These are phyloP conservation scores for Geococcyx californianus DNA, from an alignment of 2,113 vertebrate genomes.

Conservation along the genomic window DNA sequence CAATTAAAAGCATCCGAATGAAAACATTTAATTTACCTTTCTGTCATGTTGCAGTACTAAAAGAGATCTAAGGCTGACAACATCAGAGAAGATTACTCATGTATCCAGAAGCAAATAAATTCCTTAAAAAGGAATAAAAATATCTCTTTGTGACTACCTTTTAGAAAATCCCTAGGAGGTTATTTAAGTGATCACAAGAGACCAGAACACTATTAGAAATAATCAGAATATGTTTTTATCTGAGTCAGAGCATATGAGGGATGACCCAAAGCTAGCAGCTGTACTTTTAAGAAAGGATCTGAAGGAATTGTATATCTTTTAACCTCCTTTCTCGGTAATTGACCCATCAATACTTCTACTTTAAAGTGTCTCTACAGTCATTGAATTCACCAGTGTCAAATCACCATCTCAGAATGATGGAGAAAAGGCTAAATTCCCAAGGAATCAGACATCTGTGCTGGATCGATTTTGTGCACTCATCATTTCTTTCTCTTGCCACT, in stretches of 20 bases:
- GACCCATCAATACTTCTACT: neutral
- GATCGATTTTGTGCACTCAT: neutral
- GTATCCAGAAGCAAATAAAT: neutral
- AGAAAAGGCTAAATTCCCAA: neutral
- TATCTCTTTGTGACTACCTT: neutral
- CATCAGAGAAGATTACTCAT: conserved; percentile 38
- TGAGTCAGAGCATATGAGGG: neutral
- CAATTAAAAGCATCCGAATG: neutral
- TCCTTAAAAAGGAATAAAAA: conserved; percentile 2
- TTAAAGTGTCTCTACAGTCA: neutral
- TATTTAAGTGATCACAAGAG: neutral
- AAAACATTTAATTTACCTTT: conserved; percentile 2
- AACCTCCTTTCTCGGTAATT: neutral
- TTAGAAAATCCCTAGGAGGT: neutral
- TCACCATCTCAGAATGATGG: neutral
- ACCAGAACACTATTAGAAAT: neutral
- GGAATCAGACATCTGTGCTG: neutral
- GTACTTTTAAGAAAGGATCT: neutral
- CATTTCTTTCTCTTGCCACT: neutral
- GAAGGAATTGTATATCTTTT: neutral
- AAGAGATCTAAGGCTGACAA: conserved; percentile 1
- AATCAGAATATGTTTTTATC: neutral
- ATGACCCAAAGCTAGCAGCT: neutral
- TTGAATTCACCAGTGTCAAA: neutral
- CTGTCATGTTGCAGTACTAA: neutral